A percentile compares a stretch with the other conserved stretches of the same genome.
phyloP scores from a whole-genome alignment of 2,888 invertebrate species.

The Rugalucina vietnamica region DNA sequence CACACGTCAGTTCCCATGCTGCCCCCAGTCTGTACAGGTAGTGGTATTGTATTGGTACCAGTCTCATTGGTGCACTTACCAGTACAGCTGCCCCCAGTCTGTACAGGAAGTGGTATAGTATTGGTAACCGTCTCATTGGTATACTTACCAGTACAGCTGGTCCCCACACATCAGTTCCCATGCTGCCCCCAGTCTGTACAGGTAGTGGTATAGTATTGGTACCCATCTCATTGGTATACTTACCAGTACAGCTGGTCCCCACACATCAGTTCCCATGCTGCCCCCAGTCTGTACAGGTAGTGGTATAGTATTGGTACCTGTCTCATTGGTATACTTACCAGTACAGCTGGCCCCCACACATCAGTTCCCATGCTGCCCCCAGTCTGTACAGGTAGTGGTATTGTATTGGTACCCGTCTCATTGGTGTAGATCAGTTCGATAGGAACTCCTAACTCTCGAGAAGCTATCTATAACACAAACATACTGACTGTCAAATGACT shows the following conservation, averaged over 20 bases:
- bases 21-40: background rate
- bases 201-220: background rate
- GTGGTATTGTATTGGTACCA: slow-evolving; percentile 39
- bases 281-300: background rate
- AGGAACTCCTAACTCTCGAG: slow-evolving; percentile 67
- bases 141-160: slow-evolving; percentile 71
- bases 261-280: slow-evolving; percentile 68
- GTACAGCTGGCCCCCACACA: slow-evolving; percentile 69
- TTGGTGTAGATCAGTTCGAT: slow-evolving; percentile 68
- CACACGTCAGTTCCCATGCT: slow-evolving; percentile 69
- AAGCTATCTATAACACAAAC: slow-evolving; percentile 66
- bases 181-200: background rate
- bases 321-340: slow-evolving; percentile 73
- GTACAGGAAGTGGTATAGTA: too few relatives aligned
- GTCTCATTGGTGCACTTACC: slow-evolving; percentile 73
- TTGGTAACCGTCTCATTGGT: too few relatives aligned
- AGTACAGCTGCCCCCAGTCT: too few relatives aligned
- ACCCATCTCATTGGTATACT: slow-evolving; percentile 16
- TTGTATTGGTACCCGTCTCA: slow-evolving; percentile 70
- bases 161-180: slow-evolving; percentile 72
- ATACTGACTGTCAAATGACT: too few relatives aligned
- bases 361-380: slow-evolving; percentile 73
- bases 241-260: slow-evolving; percentile 72
- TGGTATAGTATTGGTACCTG: slow-evolving; percentile 51
- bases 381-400: slow-evolving; percentile 68